Conservation (phyloP, 2,113 vertebrate genomes). For the Etia nguti region DNA sequence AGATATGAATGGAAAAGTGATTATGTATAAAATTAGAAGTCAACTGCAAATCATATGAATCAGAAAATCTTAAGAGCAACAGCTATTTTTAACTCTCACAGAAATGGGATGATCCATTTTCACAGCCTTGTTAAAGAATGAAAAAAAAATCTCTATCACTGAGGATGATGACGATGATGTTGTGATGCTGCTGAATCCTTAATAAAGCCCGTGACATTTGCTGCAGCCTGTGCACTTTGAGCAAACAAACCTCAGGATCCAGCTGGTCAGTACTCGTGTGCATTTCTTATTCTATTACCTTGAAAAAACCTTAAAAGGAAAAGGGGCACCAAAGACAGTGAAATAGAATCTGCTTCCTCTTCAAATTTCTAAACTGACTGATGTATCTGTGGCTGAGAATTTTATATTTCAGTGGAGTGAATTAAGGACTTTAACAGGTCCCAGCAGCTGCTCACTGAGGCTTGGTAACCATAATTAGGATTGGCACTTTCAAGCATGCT, state of each 20-base stretch:
- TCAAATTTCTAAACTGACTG: background rate
- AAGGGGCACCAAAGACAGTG: background rate
- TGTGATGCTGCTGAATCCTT: background rate
- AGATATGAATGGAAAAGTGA: background rate
- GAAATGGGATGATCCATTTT: background rate
- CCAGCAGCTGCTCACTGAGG: slow-evolving; percentile 49
- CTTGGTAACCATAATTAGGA: slow-evolving; percentile 64
- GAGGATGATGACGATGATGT: background rate
- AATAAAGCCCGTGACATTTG: background rate
- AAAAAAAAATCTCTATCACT: background rate
- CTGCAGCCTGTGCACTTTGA: background rate
- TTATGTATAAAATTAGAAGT: background rate
- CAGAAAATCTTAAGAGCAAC: background rate
- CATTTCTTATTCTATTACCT: background rate
- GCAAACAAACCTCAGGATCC: background rate
- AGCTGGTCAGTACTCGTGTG: background rate
- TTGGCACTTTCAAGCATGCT: slow-evolving; percentile 64
- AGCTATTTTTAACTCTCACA: background rate
- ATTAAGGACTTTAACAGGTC: slow-evolving; percentile 40
- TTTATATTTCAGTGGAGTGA: slow-evolving; percentile 22
- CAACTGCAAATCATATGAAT: slow-evolving; percentile 11
- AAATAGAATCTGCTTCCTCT: background rate
- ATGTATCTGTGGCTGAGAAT: background rate
- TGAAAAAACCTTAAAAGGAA: background rate
- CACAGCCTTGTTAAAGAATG: background rate